phyloP scores from a whole-genome alignment of 2,888 invertebrate species.

The Amblyjoppa fuscipennis region DNA sequence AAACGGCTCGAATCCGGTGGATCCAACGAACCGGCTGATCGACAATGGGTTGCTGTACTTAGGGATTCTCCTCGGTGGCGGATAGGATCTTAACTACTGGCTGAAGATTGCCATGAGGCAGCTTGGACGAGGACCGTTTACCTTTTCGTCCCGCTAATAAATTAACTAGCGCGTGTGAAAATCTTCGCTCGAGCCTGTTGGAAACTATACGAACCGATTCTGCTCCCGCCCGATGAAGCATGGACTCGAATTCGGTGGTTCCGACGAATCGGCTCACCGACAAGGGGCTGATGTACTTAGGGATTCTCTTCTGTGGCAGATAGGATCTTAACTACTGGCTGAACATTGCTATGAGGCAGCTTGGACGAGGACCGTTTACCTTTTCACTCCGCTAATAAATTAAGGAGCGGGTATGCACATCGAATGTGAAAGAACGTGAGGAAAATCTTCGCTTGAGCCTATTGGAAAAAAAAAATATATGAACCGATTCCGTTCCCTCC shows the following conservation, averaged over 20 bases:
- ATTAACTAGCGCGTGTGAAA: too few relatives aligned
- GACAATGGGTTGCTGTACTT: conserved; percentile 31
- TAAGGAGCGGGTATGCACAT: not conserved
- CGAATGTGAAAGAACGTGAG: not conserved
- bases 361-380: not conserved
- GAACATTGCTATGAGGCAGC: not conserved
- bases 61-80: not conserved
- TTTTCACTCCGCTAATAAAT: not conserved
- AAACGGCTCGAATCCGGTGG: too few relatives aligned
- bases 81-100: conserved; percentile 19
- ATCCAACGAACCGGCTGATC: conserved; percentile 22
- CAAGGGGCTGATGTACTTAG: conserved; percentile 28
- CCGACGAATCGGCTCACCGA: conserved; percentile 21
- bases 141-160: not conserved
- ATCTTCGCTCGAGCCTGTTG: too few relatives aligned
- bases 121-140: not conserved
- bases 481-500: not conserved
- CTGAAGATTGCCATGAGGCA: not conserved
- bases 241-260: too few relatives aligned
- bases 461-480: not conserved
- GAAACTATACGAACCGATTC: too few relatives aligned
- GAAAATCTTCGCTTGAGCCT: too few relatives aligned
- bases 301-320: not conserved
- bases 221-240: too few relatives aligned
- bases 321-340: conserved; percentile 20